Evolutionary conservation across 2,113 vertebrate species (phyloP).

Genomic region (Psilopsiagon aurifrons): DNA sequence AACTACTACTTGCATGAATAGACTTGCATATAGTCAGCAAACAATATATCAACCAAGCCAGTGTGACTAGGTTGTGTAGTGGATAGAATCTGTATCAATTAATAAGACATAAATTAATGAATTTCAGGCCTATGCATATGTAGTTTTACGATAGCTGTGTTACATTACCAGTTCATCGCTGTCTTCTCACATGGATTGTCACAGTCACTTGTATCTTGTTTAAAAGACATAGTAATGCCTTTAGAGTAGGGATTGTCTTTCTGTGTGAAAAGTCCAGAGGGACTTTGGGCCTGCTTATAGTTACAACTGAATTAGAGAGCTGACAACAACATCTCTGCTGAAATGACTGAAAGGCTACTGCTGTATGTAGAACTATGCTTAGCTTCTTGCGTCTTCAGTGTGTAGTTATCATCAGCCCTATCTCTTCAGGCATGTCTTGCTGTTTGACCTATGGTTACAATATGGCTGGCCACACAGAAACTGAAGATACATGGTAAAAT

Average conservation of each 20-base stretch:
- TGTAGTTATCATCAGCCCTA: not conserved
- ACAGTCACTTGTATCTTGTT: not conserved
- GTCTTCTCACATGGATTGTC: not conserved
- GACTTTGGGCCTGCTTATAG: not conserved
- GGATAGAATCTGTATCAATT: constrained; percentile 1
- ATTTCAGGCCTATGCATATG: not conserved
- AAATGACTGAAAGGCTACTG: not conserved
- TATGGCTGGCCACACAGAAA: not conserved
- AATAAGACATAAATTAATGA: not conserved
- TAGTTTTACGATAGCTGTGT: not conserved
- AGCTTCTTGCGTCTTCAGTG: not conserved
- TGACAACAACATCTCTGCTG: not conserved
- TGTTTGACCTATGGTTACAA: not conserved
- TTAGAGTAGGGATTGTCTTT: not conserved
- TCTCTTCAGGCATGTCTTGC: not conserved
- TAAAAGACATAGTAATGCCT: not conserved
- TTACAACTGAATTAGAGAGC: not conserved
- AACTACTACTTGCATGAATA: not conserved
- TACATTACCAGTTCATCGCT: not conserved
- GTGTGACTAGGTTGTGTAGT: not conserved
- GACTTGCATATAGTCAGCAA: not conserved
- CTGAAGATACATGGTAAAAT: not conserved
- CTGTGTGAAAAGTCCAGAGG: not conserved
- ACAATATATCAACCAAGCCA: not conserved
- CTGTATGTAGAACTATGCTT: not conserved